Base-by-base conservation (phyloP, 2,888 invertebrate species). In the Clistopyga incitator region DNA sequence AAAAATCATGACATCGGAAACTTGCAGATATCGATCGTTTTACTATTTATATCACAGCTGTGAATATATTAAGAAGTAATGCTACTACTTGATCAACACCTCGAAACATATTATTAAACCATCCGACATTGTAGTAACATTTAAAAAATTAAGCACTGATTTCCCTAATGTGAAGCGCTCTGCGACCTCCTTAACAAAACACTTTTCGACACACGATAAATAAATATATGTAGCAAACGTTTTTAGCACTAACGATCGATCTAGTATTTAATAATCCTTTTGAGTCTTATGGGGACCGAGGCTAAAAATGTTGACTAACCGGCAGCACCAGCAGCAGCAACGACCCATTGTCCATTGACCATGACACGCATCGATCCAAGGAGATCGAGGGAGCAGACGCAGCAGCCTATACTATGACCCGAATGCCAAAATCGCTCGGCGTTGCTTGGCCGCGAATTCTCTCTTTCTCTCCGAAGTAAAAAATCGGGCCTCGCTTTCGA, bases 281-380 rank as follows among this genome's bases (percentile, higher is more conserved):
- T 34, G 52, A 20, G 78, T 78, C 74, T 78, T 80, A 74, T 79
- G 84, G 80, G 77, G 70, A 79, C 72, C 68, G 78, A 78, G 75
- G 82, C 23, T 74, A 52, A 47, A 75, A 72, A 72, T 23, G 84
- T 84, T 85, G 86, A 85, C 86, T 85, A 86, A 86, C 82, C 78
- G 56, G 54, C 70, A 65, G 47, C 76, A 75, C 20, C 29, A 25
- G 56, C 75, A 59, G 25, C 23, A 68, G 50, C 68, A 70, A 78
- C 87, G 86, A 85, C 84, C 88, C 85, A 86, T 83, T 78, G 86
- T 82, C 87, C 84, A 89, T 89, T 89, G 91, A 90, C 91, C 91
- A 86, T 91, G 91, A 91, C 91, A 91, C 87, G 90, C 87, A 90
- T 90, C 87, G 87, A 89, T 85, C 87, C 91, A 92, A 92, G 91